Conservation (phyloP, 1,140 invertebrate species). For the Rhopalosiphum maidis region DNA sequence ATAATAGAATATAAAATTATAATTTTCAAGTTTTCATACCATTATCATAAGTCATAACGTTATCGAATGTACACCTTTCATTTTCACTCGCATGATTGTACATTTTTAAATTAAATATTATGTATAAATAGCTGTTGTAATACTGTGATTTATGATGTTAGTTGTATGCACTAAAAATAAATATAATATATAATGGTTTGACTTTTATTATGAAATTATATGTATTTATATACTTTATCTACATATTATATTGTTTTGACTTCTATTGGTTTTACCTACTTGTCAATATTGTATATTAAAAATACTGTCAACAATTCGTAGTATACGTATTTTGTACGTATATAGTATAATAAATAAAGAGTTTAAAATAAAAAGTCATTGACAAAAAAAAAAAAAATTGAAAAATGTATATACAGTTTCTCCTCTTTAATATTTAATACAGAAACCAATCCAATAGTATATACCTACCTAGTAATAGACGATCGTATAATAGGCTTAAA, state of each 20-base stretch:
- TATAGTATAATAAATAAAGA: background rate
- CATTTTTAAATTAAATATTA: slow-evolving; percentile 1
- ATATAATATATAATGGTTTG: background rate
- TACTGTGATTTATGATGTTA: background rate
- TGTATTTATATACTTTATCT: background rate
- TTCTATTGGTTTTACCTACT: background rate
- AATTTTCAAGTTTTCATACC: background rate
- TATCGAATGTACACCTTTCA: background rate
- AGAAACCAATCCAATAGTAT: background rate
- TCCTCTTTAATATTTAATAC: background rate
- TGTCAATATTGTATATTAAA: background rate
- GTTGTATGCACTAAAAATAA: background rate
- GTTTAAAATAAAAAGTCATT: background rate
- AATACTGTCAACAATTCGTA: background rate
- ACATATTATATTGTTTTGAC: background rate
- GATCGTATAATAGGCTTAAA: background rate
- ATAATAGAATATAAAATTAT: background rate
- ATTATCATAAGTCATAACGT: background rate
- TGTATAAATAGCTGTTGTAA: background rate
- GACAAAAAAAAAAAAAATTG: background rate
- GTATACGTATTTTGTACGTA: background rate
- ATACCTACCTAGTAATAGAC: background rate
- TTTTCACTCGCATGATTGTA: background rate
- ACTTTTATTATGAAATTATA: slow-evolving; percentile 6
- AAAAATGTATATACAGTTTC: background rate